Conservation (phyloP, 2,113 vertebrate genomes). For the Notothenia rossii region DNA sequence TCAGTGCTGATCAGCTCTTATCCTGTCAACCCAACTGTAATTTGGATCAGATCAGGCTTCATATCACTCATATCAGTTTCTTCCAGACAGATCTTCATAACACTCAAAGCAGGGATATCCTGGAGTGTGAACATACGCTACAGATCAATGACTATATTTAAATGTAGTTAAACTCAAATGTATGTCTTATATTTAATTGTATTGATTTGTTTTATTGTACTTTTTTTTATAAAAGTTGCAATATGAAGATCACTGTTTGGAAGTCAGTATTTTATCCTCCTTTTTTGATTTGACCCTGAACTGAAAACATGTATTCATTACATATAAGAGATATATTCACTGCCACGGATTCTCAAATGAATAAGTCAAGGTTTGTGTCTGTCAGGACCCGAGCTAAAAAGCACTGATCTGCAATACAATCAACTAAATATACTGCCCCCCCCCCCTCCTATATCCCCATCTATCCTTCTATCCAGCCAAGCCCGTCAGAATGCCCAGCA, state of each 20-base stretch:
- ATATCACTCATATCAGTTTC: not conserved
- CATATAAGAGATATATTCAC: not conserved
- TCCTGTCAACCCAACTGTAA: slow-evolving; percentile 15
- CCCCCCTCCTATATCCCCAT: not conserved
- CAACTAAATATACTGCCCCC: not conserved
- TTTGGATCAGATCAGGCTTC: not conserved
- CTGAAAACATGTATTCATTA: not conserved
- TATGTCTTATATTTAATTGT: no score
- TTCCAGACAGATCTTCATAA: not conserved
- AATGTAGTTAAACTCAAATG: not conserved
- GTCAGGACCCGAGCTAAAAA: slow-evolving; percentile 36
- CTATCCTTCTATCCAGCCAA: slow-evolving; percentile 84
- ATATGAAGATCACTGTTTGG: not conserved
- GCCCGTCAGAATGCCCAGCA: slow-evolving; percentile 90
- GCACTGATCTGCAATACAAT: slow-evolving; percentile 24
- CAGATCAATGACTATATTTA: not conserved
- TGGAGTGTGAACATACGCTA: not conserved
- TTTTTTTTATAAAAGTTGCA: no score
- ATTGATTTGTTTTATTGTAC: no score
- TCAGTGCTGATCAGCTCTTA: slow-evolving; percentile 51
- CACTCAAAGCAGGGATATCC: not conserved
- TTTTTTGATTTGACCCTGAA: not conserved
- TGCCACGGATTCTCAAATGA: not conserved
- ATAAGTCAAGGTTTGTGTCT: not conserved
- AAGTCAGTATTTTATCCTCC: not conserved